Conservation (phyloP, 2,113 vertebrate genomes). For the Crotalus viridis region DNA sequence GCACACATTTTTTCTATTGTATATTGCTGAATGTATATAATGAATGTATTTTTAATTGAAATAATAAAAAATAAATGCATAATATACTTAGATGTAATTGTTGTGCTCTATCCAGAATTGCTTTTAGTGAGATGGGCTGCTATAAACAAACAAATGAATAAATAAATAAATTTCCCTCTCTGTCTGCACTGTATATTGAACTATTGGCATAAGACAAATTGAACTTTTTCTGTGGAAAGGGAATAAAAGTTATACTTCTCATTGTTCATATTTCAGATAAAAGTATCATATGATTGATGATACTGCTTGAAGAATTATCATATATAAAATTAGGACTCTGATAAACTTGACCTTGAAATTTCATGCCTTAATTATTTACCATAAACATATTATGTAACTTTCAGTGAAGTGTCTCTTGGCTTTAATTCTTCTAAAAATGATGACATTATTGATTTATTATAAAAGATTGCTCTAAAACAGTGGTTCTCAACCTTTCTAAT, state of each 20-base stretch:
- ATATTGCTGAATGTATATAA: neutral
- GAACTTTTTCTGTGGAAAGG: neutral
- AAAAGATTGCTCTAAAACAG: neutral
- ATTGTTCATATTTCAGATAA: neutral
- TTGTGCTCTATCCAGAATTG: neutral
- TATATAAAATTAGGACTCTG: neutral
- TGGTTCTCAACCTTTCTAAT: too few relatives aligned
- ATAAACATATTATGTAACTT: neutral
- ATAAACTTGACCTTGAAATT: neutral
- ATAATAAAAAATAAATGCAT: neutral
- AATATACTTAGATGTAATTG: neutral
- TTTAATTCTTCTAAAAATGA: neutral
- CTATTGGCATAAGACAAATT: neutral
- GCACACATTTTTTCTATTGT: neutral
- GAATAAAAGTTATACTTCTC: neutral
- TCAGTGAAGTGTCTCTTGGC: neutral
- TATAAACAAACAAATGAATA: too few relatives aligned
- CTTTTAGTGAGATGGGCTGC: neutral
- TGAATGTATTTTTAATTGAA: neutral
- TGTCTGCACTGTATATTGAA: neutral
- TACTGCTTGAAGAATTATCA: neutral
- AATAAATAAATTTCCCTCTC: too few relatives aligned
- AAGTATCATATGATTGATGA: neutral
- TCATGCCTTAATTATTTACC: neutral
- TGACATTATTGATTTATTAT: neutral